A percentile compares a stretch with the other conserved stretches of the same genome.
These are phyloP conservation scores for Ophioninae sp. DNA, from an alignment of 2,888 invertebrate species.

Conservation along the genomic window DNA sequence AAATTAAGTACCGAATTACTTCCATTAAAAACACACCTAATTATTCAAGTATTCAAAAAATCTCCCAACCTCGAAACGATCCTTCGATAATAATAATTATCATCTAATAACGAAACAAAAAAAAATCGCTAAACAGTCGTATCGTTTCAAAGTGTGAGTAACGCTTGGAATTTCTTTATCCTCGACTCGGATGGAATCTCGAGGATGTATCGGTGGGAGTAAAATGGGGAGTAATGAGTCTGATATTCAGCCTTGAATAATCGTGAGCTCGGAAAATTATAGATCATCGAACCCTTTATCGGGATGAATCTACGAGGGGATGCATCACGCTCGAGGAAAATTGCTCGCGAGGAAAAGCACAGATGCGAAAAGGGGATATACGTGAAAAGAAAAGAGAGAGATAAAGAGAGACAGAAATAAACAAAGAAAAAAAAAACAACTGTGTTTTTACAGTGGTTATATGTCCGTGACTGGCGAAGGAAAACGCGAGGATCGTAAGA, in stretches of 20 bases:
- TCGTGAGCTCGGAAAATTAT: slow-evolving; percentile 48
- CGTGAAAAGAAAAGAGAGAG: too few species aligned
- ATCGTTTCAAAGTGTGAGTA: too few species aligned
- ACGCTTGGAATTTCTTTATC: background rate
- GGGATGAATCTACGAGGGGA: slow-evolving; percentile 43
- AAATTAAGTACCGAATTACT: too few species aligned
- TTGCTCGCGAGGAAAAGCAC: slow-evolving; percentile 46
- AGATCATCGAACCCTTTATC: slow-evolving; percentile 63
- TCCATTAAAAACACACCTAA: too few species aligned
- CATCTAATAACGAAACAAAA: too few species aligned
- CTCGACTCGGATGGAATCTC: slow-evolving; percentile 7
- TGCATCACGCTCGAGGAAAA: slow-evolving; percentile 49
- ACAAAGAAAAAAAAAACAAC: slow-evolving; percentile 24
- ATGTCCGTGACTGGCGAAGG: slow-evolving; percentile 56
- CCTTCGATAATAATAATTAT: too few species aligned
- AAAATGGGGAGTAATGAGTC: slow-evolving; percentile 24
- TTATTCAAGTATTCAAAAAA: too few species aligned
- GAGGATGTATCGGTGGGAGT: slow-evolving; percentile 22
- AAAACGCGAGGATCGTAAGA: slow-evolving; percentile 60
- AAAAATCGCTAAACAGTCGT: too few species aligned
- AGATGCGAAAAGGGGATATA: slow-evolving; percentile 28
- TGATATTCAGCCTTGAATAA: slow-evolving; percentile 39
- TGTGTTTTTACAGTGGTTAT: slow-evolving; percentile 47
- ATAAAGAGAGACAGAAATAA: too few species aligned
- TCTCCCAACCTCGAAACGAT: too few species aligned